Evolutionary conservation across 1,140 invertebrate genomes (phyloP), one percentile per base, ranked within the genome.

Genomic region (Microvelia longipes): DNA sequence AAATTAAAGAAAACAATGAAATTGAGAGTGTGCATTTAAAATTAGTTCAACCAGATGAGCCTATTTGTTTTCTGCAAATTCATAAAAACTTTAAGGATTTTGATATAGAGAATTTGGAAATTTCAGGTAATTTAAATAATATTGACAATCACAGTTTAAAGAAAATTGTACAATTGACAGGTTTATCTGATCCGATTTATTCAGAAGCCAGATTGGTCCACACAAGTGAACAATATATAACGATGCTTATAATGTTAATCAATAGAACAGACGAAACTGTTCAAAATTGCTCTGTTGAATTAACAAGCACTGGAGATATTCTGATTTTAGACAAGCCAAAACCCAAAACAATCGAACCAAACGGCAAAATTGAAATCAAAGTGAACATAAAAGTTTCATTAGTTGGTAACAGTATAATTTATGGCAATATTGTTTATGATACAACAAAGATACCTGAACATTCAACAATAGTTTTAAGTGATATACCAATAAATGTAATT

Each of bases 401-500:
- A 0, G 98, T 96, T 2, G 96, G 98, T 80, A 99, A 99, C 81
- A 96, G 95, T 66, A 94, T 98, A 71, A 98, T 99, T 72, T 99
- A 99, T 84, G 97, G 97, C 70, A 99, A 98, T 79, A 99, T 99
- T 77, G 92, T 98, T 24, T 98, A 98, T 79, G 95, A 98, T 78
- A 89, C 97, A 60, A 90, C 87, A 65, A 93, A 95, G 30, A 92
- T 95, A 26, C 89, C 89, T 1, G 93, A 91, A 67, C 94, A 98
- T 79, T 85, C 93, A 73, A 98, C 35, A 19, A 50, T 50, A 5
- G 35, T 50, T 50, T 19, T 50, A 5, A 96, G 98, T 78, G 96
- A 98, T 78, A 98, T 99, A 77, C 95, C 98, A 79, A 98, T 99
- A 77, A 96, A 99, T 81, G 98, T 99, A 72, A 98, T 99, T 92